Evolutionary conservation across 2,113 vertebrate genomes (phyloP).

Genomic region (Eptatretus burgeri): DNA sequence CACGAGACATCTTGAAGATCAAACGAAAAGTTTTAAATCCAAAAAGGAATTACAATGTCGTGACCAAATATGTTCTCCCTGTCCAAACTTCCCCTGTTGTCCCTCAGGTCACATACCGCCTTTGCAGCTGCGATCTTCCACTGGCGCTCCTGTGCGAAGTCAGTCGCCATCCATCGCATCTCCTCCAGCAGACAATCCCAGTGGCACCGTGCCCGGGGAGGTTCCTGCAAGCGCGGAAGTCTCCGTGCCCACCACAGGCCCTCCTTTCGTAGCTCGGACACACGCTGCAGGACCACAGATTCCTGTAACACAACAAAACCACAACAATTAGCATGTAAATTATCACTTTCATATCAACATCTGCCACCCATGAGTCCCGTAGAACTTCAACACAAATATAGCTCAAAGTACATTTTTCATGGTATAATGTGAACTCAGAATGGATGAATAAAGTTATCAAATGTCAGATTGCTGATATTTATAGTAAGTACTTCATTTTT

Average conservation of each 20-base stretch:
- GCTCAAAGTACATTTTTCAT: too few species aligned
- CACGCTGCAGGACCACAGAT: slow-evolving; percentile 51
- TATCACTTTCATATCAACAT: too few species aligned
- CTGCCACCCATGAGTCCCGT: too few species aligned
- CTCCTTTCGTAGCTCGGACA: slow-evolving; percentile 56
- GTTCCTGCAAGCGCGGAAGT: slow-evolving; percentile 61
- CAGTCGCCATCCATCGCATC: slow-evolving; percentile 97
- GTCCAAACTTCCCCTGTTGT: background rate
- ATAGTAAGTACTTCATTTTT: too few species aligned
- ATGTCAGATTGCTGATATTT: too few species aligned
- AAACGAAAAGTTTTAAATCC: background rate
- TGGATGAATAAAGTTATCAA: too few species aligned
- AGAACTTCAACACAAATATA: too few species aligned
- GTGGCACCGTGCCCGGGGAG: slow-evolving; percentile 53
- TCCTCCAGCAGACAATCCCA: slow-evolving; percentile 95
- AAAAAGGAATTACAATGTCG: background rate
- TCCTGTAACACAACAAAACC: slow-evolving; percentile 19
- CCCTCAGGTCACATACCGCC: slow-evolving; percentile 25
- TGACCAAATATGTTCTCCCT: slow-evolving; percentile 3
- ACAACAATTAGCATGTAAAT: background rate
- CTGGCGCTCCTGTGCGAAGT: slow-evolving; percentile 76
- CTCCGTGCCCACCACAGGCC: slow-evolving; percentile 65
- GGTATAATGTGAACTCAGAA: too few species aligned
- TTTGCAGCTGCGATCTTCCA: slow-evolving; percentile 90
- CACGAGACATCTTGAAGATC: slow-evolving; percentile 17